A percentile compares a stretch with the other conserved stretches of the same genome.
These are phyloP conservation scores for Saccostrea cuccullata DNA, from an alignment of 1,140 invertebrate species.

Conservation along the genomic window DNA sequence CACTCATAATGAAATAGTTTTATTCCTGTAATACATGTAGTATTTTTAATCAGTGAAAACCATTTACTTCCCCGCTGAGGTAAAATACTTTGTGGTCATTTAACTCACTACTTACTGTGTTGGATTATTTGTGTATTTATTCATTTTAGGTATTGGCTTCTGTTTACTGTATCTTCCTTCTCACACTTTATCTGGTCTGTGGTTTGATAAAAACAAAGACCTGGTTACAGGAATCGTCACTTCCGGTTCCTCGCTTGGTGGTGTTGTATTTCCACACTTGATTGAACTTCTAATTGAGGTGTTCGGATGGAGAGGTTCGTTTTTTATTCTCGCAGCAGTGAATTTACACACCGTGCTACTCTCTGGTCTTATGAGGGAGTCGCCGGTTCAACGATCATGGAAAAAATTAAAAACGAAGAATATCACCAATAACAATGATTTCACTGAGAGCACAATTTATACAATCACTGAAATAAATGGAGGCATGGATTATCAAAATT, in stretches of 20 bases:
- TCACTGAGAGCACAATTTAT: background rate
- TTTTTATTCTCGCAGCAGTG: conserved; percentile 93
- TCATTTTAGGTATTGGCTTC: conserved; percentile 65
- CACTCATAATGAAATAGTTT: too few species aligned
- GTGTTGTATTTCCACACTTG: conserved; percentile 86
- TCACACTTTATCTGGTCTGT: conserved; percentile 84
- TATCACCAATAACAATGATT: background rate
- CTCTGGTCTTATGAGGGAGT: conserved; percentile 59
- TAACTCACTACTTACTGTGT: too few species aligned
- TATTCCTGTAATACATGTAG: too few species aligned
- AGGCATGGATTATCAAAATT: background rate
- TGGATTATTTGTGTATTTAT: too few species aligned
- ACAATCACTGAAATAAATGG: background rate
- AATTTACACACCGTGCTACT: conserved; percentile 82
- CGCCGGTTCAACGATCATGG: background rate
- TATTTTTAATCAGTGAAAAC: too few species aligned
- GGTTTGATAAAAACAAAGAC: conserved; percentile 93
- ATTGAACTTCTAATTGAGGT: conserved; percentile 83
- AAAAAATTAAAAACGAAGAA: conserved; percentile 1
- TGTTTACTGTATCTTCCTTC: conserved; percentile 71
- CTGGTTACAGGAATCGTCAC: conserved; percentile 94
- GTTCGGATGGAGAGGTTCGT: conserved; percentile 86
- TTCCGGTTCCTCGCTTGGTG: conserved; percentile 93
- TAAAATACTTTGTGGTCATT: too few species aligned
- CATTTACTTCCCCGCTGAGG: too few species aligned